Percentiles rank a stretch among this genome's conserved stretches.
These are phyloP conservation scores for Chromoteleia sp. DNA, from an alignment of 2,888 invertebrate genomes.

Conservation along the genomic window DNA sequence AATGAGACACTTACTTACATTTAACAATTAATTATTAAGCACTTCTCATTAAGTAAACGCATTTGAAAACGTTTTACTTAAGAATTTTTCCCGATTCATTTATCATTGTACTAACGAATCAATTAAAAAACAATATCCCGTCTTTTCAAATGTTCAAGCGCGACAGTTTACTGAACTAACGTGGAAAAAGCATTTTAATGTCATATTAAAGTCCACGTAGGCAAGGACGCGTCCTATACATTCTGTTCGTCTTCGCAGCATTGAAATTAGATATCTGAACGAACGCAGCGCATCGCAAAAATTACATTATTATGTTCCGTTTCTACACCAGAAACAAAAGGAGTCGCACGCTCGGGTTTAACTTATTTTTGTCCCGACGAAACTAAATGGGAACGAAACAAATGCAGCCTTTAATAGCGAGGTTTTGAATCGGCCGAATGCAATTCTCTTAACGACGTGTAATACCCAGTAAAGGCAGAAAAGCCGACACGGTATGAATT, in stretches of 20 bases:
- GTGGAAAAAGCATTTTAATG: background rate
- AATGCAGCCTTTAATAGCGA: slow-evolving; percentile 28
- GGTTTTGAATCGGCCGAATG: slow-evolving; percentile 36
- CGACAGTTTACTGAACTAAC: background rate
- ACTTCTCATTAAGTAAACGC: slow-evolving; percentile 13
- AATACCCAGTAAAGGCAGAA: slow-evolving; percentile 60
- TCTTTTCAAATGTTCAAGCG: background rate
- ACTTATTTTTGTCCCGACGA: slow-evolving; percentile 34
- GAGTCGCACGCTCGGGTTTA: slow-evolving; percentile 18
- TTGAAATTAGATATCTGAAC: background rate
- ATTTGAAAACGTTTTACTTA: slow-evolving; percentile 14
- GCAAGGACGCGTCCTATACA: background rate
- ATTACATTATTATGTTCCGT: slow-evolving; percentile 8
- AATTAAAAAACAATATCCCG: slow-evolving; percentile 8
- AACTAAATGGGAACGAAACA: slow-evolving; percentile 44
- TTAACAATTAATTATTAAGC: slow-evolving; percentile 49
- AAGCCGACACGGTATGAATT: slow-evolving; percentile 47
- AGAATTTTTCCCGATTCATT: slow-evolving; percentile 1
- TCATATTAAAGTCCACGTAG: background rate
- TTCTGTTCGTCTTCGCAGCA: background rate
- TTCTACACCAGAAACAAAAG: slow-evolving; percentile 7
- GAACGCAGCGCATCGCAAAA: slow-evolving; percentile 19
- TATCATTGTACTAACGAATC: background rate
- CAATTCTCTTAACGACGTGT: slow-evolving; percentile 27
- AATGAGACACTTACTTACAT: slow-evolving; percentile 23